Evolutionary conservation across 2,113 vertebrate genomes (phyloP).

Genomic region (Microtus ochrogaster): DNA sequence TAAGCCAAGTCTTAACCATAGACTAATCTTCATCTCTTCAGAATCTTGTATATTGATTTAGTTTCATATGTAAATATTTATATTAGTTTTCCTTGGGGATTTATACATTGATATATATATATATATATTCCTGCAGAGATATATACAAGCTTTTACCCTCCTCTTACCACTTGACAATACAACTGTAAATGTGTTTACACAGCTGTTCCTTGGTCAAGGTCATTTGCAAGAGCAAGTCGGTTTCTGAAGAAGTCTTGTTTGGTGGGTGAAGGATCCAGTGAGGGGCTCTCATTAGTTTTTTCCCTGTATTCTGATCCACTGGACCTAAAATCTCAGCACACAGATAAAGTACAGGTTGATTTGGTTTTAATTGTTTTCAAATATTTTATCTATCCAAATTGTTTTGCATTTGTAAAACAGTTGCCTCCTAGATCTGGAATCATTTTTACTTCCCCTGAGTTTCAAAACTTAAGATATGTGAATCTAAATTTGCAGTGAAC

Average conservation of each 20-base stretch:
- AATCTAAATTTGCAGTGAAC: conserved; percentile 45
- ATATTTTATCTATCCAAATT: conserved; percentile 79
- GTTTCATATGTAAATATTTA: conserved; percentile 77
- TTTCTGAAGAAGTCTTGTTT: conserved; percentile 88
- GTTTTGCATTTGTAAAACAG: conserved; percentile 79
- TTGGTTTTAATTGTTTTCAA: conserved; percentile 84
- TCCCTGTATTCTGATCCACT: conserved; percentile 91
- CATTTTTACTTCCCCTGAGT: conserved; percentile 67
- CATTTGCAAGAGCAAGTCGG: conserved; percentile 86
- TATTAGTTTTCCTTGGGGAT: neutral
- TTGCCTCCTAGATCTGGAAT: conserved; percentile 72
- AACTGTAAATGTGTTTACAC: conserved; percentile 88
- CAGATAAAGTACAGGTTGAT: conserved; percentile 85
- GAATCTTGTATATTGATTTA: conserved; percentile 68
- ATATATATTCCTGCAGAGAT: conserved; percentile 68
- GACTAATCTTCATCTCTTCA: conserved; percentile 75
- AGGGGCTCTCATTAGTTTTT: conserved; percentile 88
- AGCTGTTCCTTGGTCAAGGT: conserved; percentile 90
- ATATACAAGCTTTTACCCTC: conserved; percentile 76
- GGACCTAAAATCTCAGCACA: conserved; percentile 88
- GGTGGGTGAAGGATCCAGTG: conserved; percentile 86
- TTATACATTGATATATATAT: conserved; percentile 49
- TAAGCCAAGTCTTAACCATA: conserved; percentile 71
- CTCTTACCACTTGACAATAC: conserved; percentile 81
- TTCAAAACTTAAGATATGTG: conserved; percentile 56